A percentile compares a stretch with the other conserved stretches of the same genome.
Conservation (phyloP, 2,797 vertebrate genomes). For the Fringilla coelebs region DNA sequence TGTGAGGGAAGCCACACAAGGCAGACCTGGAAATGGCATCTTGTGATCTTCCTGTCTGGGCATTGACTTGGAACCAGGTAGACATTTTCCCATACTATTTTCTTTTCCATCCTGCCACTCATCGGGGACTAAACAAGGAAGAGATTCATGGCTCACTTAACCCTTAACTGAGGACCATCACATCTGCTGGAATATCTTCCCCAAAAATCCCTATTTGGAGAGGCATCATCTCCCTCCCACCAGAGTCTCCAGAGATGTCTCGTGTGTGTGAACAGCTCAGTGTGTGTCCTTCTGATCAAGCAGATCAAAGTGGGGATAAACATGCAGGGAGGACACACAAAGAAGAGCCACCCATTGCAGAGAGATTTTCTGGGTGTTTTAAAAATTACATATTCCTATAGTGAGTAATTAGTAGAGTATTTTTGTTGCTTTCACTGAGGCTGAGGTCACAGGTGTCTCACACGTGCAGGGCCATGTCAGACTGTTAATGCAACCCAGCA, state of each 20-base stretch:
- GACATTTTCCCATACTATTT: not conserved
- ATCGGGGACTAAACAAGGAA: not conserved
- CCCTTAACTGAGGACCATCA: not conserved
- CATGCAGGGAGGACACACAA: accelerated
- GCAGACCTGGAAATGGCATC: not conserved
- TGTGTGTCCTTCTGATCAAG: not conserved
- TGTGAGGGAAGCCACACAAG: not conserved
- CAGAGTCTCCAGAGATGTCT: not conserved
- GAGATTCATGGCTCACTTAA: not conserved
- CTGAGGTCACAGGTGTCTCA: not conserved
- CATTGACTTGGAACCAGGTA: not conserved
- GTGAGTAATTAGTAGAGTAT: not conserved
- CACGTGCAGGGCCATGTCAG: accelerated
- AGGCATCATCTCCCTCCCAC: not conserved
- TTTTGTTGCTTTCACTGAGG: not conserved
- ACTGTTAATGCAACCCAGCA: not conserved
- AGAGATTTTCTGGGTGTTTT: not conserved
- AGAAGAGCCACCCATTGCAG: accelerated
- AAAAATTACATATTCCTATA: not conserved
- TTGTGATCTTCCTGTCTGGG: not conserved
- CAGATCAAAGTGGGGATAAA: not conserved
- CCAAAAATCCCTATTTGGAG: not conserved
- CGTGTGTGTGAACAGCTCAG: not conserved
- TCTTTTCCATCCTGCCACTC: not conserved
- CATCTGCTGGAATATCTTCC: not conserved